phyloP scores from a whole-genome alignment of 2,888 invertebrate species.

The Macaria liturata region DNA sequence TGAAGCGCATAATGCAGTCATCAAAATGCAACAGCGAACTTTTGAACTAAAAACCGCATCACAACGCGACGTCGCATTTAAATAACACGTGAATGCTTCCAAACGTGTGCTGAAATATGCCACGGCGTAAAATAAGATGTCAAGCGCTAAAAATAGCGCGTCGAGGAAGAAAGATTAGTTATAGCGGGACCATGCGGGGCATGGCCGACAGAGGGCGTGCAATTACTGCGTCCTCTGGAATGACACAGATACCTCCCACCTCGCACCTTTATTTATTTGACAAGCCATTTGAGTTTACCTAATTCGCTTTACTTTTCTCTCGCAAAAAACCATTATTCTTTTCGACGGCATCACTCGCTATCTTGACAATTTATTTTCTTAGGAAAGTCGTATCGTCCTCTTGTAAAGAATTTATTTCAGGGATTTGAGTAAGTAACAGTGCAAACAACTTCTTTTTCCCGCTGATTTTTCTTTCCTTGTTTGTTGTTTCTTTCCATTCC shows the following conservation, averaged over 20 bases:
- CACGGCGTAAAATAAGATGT: constrained; percentile 63
- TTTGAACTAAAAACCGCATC: constrained; percentile 10
- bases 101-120: constrained; percentile 51
- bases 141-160: constrained; percentile 60
- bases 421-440: constrained; percentile 57
- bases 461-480: constrained; percentile 67
- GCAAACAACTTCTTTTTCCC: constrained; percentile 59
- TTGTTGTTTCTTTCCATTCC: constrained; percentile 69
- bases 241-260: neutral
- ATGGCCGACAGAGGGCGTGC: constrained; percentile 26
- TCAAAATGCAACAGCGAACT: constrained; percentile 6
- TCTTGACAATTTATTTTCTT: constrained; percentile 38
- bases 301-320: constrained; percentile 18
- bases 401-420: constrained; percentile 52
- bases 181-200: constrained; percentile 48
- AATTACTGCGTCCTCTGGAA: constrained; percentile 48
- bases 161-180: constrained; percentile 60
- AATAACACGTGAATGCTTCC: constrained; percentile 34
- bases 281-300: constrained; percentile 17
- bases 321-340: constrained; percentile 24
- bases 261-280: constrained; percentile 19
- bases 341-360: constrained; percentile 20
- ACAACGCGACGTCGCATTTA: constrained; percentile 21
- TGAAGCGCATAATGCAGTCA: neutral
- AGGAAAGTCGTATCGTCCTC: constrained; percentile 45